Percentiles rank a stretch among this genome's conserved stretches.
Evolutionary conservation across 2,797 vertebrate species (phyloP).

Genomic region (Philypnodon macrostomus): DNA sequence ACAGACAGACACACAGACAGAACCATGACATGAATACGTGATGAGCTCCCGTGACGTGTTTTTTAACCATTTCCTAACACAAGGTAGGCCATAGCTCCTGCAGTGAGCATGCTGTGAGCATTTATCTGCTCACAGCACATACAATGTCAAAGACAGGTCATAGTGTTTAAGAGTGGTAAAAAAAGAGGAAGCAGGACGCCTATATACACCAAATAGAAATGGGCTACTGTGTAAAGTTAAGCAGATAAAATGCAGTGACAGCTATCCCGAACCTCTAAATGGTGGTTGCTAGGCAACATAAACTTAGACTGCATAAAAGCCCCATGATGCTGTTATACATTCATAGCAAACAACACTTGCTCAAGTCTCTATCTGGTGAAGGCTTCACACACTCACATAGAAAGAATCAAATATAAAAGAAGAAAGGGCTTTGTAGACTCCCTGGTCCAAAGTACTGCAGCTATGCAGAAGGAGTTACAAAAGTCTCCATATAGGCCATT

Average conservation of each 20-base stretch:
- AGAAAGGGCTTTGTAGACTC: neutral
- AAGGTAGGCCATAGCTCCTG: neutral
- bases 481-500: constrained; percentile 22
- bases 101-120: neutral
- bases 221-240: neutral
- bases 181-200: neutral
- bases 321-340: neutral
- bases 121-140: too few species aligned
- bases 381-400: too few species aligned
- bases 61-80: constrained; percentile 36
- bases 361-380: too few species aligned
- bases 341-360: too few species aligned
- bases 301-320: constrained; percentile 18
- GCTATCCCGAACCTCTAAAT: constrained; percentile 16
- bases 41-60: constrained; percentile 5
- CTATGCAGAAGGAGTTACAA: constrained; percentile 36
- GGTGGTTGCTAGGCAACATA: constrained; percentile 67
- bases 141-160: too few species aligned
- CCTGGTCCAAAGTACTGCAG: neutral
- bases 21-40: constrained; percentile 26
- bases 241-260: constrained; percentile 14
- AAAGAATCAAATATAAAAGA: neutral
- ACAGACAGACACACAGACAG: constrained; percentile 16
- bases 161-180: too few species aligned
- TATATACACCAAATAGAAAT: neutral